These are phyloP conservation scores for Tetramorium alpestre DNA, from an alignment of 1,140 invertebrate species.

Conservation along the genomic window DNA sequence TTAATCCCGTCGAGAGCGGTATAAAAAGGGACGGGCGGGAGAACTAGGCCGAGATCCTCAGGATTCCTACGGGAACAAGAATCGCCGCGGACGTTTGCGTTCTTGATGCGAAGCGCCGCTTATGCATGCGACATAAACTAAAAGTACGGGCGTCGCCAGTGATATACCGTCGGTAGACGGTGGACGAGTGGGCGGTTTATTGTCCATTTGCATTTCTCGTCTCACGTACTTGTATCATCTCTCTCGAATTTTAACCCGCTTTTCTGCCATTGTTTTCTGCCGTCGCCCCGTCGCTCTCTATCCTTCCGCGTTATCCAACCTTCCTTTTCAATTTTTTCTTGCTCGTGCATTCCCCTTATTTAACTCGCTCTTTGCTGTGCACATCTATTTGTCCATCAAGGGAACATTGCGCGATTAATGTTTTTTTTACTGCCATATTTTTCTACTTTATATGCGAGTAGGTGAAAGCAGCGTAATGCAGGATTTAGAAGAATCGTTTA, in stretches of 20 bases:
- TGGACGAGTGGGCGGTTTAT: constrained; percentile 76
- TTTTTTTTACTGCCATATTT: constrained; percentile 18
- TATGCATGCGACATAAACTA: constrained; percentile 79
- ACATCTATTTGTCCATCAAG: constrained; percentile 41
- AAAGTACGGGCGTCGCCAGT: constrained; percentile 77
- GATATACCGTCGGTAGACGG: constrained; percentile 75
- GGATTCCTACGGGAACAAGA: constrained; percentile 53
- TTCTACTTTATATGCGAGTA: constrained; percentile 10
- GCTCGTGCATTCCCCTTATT: constrained; percentile 7
- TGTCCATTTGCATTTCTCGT: constrained; percentile 77
- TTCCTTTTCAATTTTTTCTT: constrained; percentile 24
- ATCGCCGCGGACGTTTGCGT: constrained; percentile 65
- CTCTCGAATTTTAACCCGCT: constrained; percentile 64
- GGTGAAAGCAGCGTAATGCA: constrained; percentile 5
- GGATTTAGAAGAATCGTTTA: constrained; percentile 3
- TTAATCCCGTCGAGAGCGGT: constrained; percentile 49
- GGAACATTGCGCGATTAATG: constrained; percentile 23
- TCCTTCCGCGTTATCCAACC: not conserved
- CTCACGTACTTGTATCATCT: constrained; percentile 56
- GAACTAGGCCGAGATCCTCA: constrained; percentile 31
- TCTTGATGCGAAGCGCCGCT: constrained; percentile 69
- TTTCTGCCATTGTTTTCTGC: constrained; percentile 23
- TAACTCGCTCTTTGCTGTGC: not conserved
- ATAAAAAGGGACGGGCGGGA: constrained; percentile 34
- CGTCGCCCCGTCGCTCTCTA: not conserved